A percentile compares a stretch with the other conserved stretches of the same genome.
These are phyloP conservation scores for Megalops atlanticus DNA, from an alignment of 2,113 vertebrate species.

Conservation along the genomic window DNA sequence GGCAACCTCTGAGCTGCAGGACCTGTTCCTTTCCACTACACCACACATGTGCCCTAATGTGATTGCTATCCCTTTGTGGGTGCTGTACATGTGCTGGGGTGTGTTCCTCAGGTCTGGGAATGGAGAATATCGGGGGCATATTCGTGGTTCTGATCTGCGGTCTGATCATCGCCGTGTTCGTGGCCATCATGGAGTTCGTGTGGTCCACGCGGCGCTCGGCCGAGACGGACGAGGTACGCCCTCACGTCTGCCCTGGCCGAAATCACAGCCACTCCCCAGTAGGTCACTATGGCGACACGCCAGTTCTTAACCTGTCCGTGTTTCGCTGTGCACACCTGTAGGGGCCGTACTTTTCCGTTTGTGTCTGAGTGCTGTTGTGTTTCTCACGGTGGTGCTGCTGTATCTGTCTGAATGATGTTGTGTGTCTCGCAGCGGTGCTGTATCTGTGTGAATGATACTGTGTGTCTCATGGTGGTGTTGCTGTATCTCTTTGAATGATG, in stretches of 20 bases:
- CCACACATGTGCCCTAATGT: no score
- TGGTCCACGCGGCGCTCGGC: constrained; percentile 83
- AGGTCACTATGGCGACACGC: constrained; percentile 62
- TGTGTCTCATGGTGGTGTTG: no score
- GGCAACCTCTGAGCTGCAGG: no score
- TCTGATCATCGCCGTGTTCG: constrained; percentile 87
- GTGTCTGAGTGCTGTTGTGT: constrained; percentile 25
- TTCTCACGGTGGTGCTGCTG: no score
- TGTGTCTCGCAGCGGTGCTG: no score
- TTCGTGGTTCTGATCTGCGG: constrained; percentile 90
- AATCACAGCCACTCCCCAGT: constrained; percentile 73
- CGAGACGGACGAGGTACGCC: constrained; percentile 82
- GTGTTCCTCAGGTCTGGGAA: constrained; percentile 71
- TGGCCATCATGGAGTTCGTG: constrained; percentile 88
- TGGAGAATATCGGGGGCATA: constrained; percentile 91
- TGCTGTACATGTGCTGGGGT: not conserved
- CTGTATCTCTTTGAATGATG: not conserved
- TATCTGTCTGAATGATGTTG: no score
- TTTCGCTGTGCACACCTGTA: constrained; percentile 40
- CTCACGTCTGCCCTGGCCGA: constrained; percentile 69
- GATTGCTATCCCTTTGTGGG: no score
- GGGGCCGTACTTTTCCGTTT: no score
- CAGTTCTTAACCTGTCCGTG: constrained; percentile 36
- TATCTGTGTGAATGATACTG: not conserved
- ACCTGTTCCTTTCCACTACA: no score